Conservation (phyloP, 2,113 vertebrate species). For the Barnardius zonarius region DNA sequence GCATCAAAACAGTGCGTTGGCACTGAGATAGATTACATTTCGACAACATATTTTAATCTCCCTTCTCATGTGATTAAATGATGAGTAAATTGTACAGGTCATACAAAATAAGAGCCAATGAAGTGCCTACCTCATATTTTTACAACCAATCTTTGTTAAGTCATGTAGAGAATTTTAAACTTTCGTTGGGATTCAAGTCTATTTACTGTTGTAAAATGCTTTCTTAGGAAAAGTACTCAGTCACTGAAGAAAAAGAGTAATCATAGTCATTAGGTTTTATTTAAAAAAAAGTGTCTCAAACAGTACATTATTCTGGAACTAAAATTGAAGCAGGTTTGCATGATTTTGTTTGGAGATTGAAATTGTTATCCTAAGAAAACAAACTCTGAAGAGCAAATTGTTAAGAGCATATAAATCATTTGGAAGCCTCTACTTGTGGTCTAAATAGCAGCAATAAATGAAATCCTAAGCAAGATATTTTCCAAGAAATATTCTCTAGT, state of each 20-base stretch:
- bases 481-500: neutral
- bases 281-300: neutral
- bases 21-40: neutral
- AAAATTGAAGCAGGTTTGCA: neutral
- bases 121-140: neutral
- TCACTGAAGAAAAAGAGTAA: neutral
- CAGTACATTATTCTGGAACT: neutral
- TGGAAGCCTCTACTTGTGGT: neutral
- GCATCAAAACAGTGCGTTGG: neutral
- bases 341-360: neutral
- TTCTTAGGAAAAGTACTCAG: neutral
- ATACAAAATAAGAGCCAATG: neutral
- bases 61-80: neutral
- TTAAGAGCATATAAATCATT: neutral
- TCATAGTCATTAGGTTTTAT: neutral
- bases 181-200: neutral
- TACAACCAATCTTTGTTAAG: neutral
- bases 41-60: neutral
- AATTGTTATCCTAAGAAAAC: neutral
- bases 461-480: neutral
- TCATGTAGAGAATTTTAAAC: neutral
- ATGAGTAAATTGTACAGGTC: neutral
- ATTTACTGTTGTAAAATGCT: neutral
- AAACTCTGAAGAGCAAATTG: neutral
- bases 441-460: neutral